Evolutionary conservation across 2,888 invertebrate species (phyloP).

Genomic region (Agonopterix arenella): DNA sequence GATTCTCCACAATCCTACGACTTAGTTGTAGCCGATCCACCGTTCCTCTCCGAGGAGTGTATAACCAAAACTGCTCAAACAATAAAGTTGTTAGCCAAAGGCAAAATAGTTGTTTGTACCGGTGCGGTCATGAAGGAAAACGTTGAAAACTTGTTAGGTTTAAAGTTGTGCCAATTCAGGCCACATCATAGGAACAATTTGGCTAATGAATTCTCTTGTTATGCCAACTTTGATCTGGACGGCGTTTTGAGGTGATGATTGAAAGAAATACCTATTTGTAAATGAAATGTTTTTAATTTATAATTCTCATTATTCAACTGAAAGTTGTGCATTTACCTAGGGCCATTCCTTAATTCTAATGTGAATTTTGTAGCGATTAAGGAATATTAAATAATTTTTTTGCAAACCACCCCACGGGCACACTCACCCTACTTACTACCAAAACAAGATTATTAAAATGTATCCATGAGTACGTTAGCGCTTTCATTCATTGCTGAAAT

Average conservation of each 20-base stretch:
- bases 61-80: constrained; percentile 88
- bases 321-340: too few relatives aligned
- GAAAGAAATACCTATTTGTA: too few relatives aligned
- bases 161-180: constrained; percentile 82
- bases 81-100: constrained; percentile 83
- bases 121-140: constrained; percentile 88
- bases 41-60: constrained; percentile 96
- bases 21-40: constrained; percentile 94
- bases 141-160: constrained; percentile 78
- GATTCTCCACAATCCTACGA: constrained; percentile 81
- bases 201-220: constrained; percentile 95
- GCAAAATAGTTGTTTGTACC: constrained; percentile 91
- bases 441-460: too few relatives aligned
- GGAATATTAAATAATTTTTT: too few relatives aligned
- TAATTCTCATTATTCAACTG: too few relatives aligned
- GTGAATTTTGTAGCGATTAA: too few relatives aligned
- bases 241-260: constrained; percentile 36
- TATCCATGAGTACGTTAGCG: too few relatives aligned
- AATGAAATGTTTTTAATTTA: too few relatives aligned
- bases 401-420: too few relatives aligned
- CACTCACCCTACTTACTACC: too few relatives aligned
- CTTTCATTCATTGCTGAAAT: too few relatives aligned
- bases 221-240: constrained; percentile 89
- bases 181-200: constrained; percentile 93
- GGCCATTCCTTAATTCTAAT: too few relatives aligned